phyloP scores from a whole-genome alignment of 2,113 vertebrate species.

The Turnix velox region DNA sequence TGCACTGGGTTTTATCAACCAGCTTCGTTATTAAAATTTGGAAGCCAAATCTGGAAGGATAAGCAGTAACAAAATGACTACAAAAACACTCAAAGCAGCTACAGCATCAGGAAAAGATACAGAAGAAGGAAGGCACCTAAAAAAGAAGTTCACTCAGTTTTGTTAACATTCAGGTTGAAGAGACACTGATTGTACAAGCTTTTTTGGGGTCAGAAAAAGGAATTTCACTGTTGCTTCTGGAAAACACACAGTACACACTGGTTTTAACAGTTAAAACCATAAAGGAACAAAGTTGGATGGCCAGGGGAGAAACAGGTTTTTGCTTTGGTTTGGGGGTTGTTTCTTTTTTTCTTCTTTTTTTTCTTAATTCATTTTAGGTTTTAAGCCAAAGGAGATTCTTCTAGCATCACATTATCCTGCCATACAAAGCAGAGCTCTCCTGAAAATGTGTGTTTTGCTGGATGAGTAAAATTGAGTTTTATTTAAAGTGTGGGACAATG shows the following conservation, averaged over 20 bases:
- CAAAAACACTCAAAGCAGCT: neutral
- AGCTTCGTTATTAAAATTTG: neutral
- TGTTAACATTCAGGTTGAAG: neutral
- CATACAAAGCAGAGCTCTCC: neutral
- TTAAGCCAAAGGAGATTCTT: neutral
- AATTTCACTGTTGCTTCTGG: neutral
- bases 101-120: neutral
- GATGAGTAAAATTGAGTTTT: constrained; percentile 18
- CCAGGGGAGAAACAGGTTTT: neutral
- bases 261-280: neutral
- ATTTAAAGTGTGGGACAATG: constrained; percentile 18
- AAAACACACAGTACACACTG: neutral
- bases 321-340: neutral
- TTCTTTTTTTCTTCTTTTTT: neutral
- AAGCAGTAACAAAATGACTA: neutral
- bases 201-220: neutral
- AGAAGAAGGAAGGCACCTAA: neutral
- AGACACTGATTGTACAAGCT: neutral
- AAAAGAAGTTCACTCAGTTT: neutral
- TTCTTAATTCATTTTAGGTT: neutral
- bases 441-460: neutral
- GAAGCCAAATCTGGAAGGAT: neutral
- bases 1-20: neutral
- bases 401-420: accelerated
- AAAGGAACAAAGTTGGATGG: neutral